Evolutionary conservation across 2,888 invertebrate species (phyloP).

Genomic region (Protonemura montana): DNA sequence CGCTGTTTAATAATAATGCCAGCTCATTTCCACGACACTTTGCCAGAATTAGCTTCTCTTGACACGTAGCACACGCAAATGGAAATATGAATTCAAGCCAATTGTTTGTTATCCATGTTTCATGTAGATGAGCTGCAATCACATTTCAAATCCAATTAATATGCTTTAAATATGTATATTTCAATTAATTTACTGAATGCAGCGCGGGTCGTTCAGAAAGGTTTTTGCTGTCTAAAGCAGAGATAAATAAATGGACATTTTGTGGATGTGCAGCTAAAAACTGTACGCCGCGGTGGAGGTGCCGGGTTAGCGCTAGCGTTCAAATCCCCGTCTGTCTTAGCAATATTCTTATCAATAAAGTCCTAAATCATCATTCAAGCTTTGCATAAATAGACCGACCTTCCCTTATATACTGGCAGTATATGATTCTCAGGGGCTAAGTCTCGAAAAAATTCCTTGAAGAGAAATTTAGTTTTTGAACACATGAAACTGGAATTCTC

Average conservation of each 20-base stretch:
- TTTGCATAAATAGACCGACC: too few species aligned
- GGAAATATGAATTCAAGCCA: conserved; percentile 37
- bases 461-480: too few species aligned
- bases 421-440: background rate
- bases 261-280: background rate
- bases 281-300: background rate
- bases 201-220: background rate
- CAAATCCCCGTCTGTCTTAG: background rate
- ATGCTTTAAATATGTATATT: conserved; percentile 33
- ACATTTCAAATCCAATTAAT: conserved; percentile 39
- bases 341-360: background rate
- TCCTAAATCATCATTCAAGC: too few species aligned
- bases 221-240: background rate
- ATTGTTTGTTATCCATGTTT: conserved; percentile 29
- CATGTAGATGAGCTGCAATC: conserved; percentile 36
- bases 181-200: conserved; percentile 19
- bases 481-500: too few species aligned
- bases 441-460: too few species aligned
- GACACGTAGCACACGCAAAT: conserved; percentile 22
- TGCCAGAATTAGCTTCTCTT: background rate
- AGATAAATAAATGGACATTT: conserved; percentile 15
- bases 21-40: background rate
- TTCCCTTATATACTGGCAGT: background rate
- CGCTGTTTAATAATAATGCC: background rate
- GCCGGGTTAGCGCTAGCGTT: background rate